These are phyloP conservation scores for Seriola quinqueradiata DNA, from an alignment of 2,113 vertebrate genomes.

Conservation along the genomic window DNA sequence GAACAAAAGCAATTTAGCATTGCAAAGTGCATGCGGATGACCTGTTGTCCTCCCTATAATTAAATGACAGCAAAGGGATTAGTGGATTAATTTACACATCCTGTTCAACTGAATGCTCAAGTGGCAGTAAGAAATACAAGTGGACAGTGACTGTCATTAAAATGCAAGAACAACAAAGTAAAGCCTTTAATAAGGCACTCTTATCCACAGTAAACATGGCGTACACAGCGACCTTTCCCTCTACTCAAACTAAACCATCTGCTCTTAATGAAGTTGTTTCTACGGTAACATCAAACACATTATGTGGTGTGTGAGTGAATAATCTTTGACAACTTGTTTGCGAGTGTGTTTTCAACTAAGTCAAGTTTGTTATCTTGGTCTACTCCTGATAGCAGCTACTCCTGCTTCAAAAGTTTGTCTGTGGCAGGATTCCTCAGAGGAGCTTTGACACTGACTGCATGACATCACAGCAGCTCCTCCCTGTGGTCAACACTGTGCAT, in stretches of 20 bases:
- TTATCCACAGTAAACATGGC: conserved; percentile 17
- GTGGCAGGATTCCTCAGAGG: conserved; percentile 26
- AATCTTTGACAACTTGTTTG: conserved; percentile 1
- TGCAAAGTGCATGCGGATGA: conserved; percentile 52
- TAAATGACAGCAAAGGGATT: conserved; percentile 68
- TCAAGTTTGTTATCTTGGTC: conserved; percentile 1
- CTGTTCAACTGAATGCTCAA: conserved; percentile 56
- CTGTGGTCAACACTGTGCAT: conserved; percentile 82
- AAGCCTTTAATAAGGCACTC: neutral
- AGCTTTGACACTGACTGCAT: conserved; percentile 65
- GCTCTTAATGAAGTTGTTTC: neutral
- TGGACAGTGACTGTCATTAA: conserved; percentile 49
- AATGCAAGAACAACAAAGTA: conserved; percentile 40
- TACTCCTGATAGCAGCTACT: neutral
- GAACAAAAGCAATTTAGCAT: conserved; percentile 54
- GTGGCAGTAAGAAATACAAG: conserved; percentile 51
- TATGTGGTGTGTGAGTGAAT: neutral
- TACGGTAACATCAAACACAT: neutral
- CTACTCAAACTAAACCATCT: neutral
- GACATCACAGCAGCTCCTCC: conserved; percentile 80
- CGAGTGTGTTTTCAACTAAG: neutral
- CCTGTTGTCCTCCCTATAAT: conserved; percentile 64
- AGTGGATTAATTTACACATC: conserved; percentile 64
- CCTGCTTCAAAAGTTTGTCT: conserved; percentile 64
- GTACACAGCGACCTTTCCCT: neutral